These are phyloP conservation scores for Seriola rivoliana DNA, from an alignment of 2,113 vertebrate genomes.

Conservation along the genomic window DNA sequence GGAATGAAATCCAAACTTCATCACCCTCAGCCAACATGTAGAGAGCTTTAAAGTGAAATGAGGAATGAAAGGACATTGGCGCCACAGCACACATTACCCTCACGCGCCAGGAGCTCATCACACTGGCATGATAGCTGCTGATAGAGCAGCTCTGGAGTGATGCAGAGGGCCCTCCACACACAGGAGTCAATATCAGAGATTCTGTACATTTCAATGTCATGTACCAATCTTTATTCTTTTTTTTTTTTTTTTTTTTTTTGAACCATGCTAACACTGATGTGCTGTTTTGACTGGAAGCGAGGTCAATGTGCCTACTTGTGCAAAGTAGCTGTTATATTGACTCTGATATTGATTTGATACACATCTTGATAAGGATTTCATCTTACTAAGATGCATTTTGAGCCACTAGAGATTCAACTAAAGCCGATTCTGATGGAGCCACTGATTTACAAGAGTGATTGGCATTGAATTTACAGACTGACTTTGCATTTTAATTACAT, in stretches of 20 bases:
- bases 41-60: constrained; percentile 67
- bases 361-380: constrained; percentile 7
- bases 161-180: constrained; percentile 36
- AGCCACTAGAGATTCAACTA: not conserved
- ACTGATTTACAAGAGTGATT: not conserved
- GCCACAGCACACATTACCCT: constrained; percentile 46
- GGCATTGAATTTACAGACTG: not conserved
- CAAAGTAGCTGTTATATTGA: not conserved
- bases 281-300: not conserved
- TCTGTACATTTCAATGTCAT: constrained; percentile 40
- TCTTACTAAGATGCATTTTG: not conserved
- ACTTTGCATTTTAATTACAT: too few relatives aligned
- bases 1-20: constrained; percentile 66
- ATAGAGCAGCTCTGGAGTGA: constrained; percentile 48
- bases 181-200: constrained; percentile 2
- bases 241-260: too few relatives aligned
- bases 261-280: not conserved
- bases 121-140: constrained; percentile 52
- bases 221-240: constrained; percentile 3
- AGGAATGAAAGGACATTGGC: constrained; percentile 63
- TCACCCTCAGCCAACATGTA: constrained; percentile 59
- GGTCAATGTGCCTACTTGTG: not conserved
- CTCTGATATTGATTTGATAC: not conserved
- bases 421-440: not conserved
- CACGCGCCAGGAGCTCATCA: constrained; percentile 65